Conservation (phyloP, 2,113 vertebrate species). For the Prunella fulvescens region DNA sequence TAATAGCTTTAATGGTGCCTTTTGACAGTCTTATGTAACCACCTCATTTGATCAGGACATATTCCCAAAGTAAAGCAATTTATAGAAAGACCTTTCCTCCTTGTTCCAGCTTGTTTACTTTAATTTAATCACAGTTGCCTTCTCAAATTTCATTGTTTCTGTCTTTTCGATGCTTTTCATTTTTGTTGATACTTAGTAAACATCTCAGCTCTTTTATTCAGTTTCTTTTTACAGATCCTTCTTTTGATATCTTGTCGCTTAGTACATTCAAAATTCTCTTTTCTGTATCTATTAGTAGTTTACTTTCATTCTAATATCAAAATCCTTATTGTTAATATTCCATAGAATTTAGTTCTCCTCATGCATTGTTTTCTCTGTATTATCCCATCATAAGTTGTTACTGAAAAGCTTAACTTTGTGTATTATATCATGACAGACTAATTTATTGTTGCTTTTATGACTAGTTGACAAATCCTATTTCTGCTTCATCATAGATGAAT, state of each 20-base stretch:
- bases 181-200: slow-evolving; percentile 26
- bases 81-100: neutral
- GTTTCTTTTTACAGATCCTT: neutral
- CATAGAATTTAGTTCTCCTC: neutral
- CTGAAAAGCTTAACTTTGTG: slow-evolving; percentile 4
- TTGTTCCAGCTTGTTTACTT: slow-evolving; percentile 24
- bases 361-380: slow-evolving; percentile 31
- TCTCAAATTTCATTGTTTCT: neutral
- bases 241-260: neutral
- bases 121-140: slow-evolving; percentile 13
- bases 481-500: slow-evolving; percentile 41
- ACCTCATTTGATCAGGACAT: slow-evolving; percentile 26
- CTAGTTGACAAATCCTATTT: slow-evolving; percentile 61
- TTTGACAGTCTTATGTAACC: slow-evolving; percentile 32
- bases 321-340: neutral
- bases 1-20: slow-evolving; percentile 21
- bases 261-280: neutral
- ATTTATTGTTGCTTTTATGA: slow-evolving; percentile 56
- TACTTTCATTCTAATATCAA: neutral
- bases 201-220: neutral
- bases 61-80: slow-evolving; percentile 19
- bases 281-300: neutral
- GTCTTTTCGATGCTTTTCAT: neutral
- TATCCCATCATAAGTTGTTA: slow-evolving; percentile 23
- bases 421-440: slow-evolving; percentile 51